Percentiles rank a stretch among this genome's conserved stretches.
Conservation (phyloP, 2,113 vertebrate genomes). For the Copsychus sechellarum region DNA sequence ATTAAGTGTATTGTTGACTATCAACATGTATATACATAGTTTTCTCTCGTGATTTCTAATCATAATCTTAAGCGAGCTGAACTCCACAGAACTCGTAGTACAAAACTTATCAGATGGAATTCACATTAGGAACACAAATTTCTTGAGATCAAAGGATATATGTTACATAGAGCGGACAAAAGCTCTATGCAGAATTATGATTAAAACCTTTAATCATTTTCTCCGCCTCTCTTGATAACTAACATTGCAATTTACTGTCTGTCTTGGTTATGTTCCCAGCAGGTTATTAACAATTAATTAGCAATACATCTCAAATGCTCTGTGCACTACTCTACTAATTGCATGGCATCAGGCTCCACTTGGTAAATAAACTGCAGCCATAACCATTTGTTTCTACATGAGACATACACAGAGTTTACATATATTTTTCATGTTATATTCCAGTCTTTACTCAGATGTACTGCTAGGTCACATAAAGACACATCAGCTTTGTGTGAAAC, state of each 20-base stretch:
- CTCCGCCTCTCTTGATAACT: conserved; percentile 65
- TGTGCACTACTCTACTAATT: conserved; percentile 61
- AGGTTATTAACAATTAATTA: conserved; percentile 84
- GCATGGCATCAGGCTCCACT: conserved; percentile 30
- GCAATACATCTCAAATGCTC: conserved; percentile 68
- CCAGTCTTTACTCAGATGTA: not conserved
- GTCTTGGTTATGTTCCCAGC: conserved; percentile 75
- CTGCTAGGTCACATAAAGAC: not conserved
- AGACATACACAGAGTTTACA: not conserved
- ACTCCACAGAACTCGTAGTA: not conserved
- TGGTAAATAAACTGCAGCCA: conserved; percentile 65
- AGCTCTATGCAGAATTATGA: conserved; percentile 45
- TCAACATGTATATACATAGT: not conserved
- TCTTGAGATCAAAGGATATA: not conserved
- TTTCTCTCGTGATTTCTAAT: not conserved
- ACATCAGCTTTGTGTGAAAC: not conserved
- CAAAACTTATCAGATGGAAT: not conserved
- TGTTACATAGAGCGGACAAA: not conserved
- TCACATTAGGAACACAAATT: not conserved
- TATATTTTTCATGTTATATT: conserved; percentile 28
- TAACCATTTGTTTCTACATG: conserved; percentile 49
- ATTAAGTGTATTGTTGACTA: not conserved
- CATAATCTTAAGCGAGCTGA: not conserved
- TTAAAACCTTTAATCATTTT: conserved; percentile 79
- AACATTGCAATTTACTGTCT: conserved; percentile 68